Evolutionary conservation across 2,113 vertebrate species (phyloP), one percentile per base, ranked within the genome.

Genomic region (Etheostoma spectabile): DNA sequence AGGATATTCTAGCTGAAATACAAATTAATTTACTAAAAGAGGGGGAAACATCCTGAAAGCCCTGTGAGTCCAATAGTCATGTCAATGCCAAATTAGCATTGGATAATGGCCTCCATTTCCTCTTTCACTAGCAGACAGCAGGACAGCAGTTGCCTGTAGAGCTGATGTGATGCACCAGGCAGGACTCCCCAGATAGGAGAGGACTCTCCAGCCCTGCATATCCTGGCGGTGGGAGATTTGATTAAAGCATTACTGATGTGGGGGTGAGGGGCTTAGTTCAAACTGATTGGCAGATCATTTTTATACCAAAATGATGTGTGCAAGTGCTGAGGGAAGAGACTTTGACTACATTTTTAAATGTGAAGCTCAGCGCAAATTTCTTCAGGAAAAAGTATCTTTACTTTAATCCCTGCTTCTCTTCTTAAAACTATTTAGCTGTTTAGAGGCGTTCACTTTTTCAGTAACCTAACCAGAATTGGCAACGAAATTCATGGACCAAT

Each of bases 81-180:
- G 74, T 85, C 84, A 90, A 79, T 86, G 64, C 66, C 22, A 74
- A 80, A 91, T 92, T 92, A 87, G 79, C 81, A 90, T 89, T 73
- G 64, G 75, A 88, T 89, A 90, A 89, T 88, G 57, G 67, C 73
- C 61, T 83, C 84, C 70, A 22, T 89, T 91, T 93, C 89, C 92
- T 87, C 52, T 78, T 71, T 84, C 38, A 46, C 69, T 75, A 48
- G 10, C 49, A 33, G 79, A 67, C 80, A 88, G 84, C 73, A 77
- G 81, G 85, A 77, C 72, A 72, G 69, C 51, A 45, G 65, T 1
- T 3, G 74, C 86, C 91, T 89, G 87, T 24, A 81, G 88, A 89
- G 89, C 77, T 22, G 61, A 71, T 19, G 84, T 88, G 68, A 86
- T 86, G 80, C 68, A 77, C 79, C 45, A 7, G 62, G 61, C 42